Evolutionary conservation across 2,113 vertebrate genomes (phyloP), one percentile per base, ranked within the genome.

Genomic region (Eidolon helvum): DNA sequence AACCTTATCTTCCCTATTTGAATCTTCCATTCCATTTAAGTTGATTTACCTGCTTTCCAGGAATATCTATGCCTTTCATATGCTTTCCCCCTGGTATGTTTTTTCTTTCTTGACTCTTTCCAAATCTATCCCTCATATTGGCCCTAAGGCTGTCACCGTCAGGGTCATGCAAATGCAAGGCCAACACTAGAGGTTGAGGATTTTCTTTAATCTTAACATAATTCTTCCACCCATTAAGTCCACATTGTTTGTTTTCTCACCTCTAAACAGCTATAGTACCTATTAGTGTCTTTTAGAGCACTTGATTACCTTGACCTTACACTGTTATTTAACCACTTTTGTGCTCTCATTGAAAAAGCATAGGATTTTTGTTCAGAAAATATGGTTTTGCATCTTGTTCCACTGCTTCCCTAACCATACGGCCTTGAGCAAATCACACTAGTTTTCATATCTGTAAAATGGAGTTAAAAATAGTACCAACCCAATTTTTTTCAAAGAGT

Each of bases 401-500:
- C 0, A 59, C 53, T 66, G 86, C 28, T 91, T 96, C 65, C 65
- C 65, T 95, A 95, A 71, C 59, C 33, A 30, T 38, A 66, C 21
- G 19, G 22, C 59, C 72, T 88, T 83, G 71, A n/a, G 48, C 19
- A 93, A 69, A 78, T 89, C 22, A 35, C 9, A 61, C 75, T 68
- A n/a, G 38, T 85, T 94, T 90, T 86, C 40, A 94, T 26, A 91
- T 66, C 53, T 89, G 10, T 72, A 38, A 94, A 86, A 88, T 69
- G 43, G 28, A 80, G 43, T 78, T 93, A 74, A 96, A 93, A 94
- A 80, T 92, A 87, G 10, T 2, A 75, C n/a, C 24, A 57, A 28
- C 10, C 33, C 21, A 53, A 61, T 78, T 94, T 84, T 19, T 45
- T 55, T 63, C 45, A 77, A 43, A 85, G 15, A 55, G 14, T 28